Percentiles rank a stretch among this genome's conserved stretches.
Evolutionary conservation across 2,113 vertebrate genomes (phyloP).

Genomic region (Corvus cornix): DNA sequence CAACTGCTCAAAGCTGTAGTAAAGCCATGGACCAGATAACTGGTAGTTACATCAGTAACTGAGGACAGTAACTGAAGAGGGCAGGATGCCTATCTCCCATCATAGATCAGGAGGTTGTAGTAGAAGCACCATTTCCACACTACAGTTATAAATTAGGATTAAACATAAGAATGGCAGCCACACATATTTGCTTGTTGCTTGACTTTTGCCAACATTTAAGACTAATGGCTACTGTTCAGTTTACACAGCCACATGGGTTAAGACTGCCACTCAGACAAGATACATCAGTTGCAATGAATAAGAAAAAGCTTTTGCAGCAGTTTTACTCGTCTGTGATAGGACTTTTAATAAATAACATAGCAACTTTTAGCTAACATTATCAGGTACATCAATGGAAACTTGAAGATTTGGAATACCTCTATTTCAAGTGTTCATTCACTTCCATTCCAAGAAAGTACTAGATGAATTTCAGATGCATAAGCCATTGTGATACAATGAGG

Average conservation of each 20-base stretch:
- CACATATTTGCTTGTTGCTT: background rate
- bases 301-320: background rate
- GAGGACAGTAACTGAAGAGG: background rate
- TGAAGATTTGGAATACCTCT: background rate
- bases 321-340: background rate
- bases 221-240: background rate
- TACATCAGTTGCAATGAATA: background rate
- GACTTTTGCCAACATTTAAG: background rate
- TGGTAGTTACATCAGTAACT: background rate
- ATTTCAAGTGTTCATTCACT: conserved; percentile 66
- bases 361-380: background rate
- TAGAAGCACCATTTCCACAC: background rate
- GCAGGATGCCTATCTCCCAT: background rate
- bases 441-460: conserved; percentile 23
- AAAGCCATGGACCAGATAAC: background rate
- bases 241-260: background rate
- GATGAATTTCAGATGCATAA: conserved; percentile 24
- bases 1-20: background rate
- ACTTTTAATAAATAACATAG: background rate
- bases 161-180: background rate
- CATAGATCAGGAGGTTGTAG: background rate
- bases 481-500: background rate
- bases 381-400: background rate
- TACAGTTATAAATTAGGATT: background rate
- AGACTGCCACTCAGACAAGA: background rate